Percentiles rank a stretch among this genome's conserved stretches.
phyloP scores from a whole-genome alignment of 1,140 invertebrate genomes.

The Drosophila lacteicornis region DNA sequence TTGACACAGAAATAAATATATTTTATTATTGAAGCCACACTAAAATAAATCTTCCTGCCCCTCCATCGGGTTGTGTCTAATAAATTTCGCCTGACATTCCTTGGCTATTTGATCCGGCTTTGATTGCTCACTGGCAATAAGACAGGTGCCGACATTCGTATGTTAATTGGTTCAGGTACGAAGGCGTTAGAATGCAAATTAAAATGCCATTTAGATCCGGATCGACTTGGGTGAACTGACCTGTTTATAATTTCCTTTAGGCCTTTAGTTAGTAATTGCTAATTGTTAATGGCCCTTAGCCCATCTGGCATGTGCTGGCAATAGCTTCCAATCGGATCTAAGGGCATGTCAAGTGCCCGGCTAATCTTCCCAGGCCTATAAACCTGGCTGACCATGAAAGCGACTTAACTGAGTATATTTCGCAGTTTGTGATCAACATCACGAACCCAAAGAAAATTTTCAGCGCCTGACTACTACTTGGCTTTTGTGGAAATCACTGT shows the following conservation, averaged over 20 bases:
- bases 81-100: constrained; percentile 14
- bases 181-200: constrained; percentile 28
- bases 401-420: constrained; percentile 14
- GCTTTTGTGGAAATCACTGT: constrained; percentile 47
- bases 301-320: constrained; percentile 3
- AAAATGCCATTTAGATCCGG: constrained; percentile 43
- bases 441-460: background rate
- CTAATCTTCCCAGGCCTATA: constrained; percentile 33
- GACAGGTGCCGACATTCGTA: constrained; percentile 27
- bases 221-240: constrained; percentile 16
- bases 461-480: background rate
- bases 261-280: background rate
- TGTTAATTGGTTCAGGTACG: constrained; percentile 26
- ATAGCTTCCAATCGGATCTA: background rate
- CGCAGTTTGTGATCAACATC: constrained; percentile 1
- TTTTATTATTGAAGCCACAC: background rate
- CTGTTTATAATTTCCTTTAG: constrained; percentile 4
- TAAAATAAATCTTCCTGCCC: background rate
- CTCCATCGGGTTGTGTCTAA: background rate
- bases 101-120: background rate
- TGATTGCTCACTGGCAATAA: background rate
- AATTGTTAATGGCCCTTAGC: background rate
- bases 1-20: no score
- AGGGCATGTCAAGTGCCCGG: background rate
- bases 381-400: constrained; percentile 43